Conservation (phyloP, 2,888 invertebrate genomes). For the Clanis bilineata region DNA sequence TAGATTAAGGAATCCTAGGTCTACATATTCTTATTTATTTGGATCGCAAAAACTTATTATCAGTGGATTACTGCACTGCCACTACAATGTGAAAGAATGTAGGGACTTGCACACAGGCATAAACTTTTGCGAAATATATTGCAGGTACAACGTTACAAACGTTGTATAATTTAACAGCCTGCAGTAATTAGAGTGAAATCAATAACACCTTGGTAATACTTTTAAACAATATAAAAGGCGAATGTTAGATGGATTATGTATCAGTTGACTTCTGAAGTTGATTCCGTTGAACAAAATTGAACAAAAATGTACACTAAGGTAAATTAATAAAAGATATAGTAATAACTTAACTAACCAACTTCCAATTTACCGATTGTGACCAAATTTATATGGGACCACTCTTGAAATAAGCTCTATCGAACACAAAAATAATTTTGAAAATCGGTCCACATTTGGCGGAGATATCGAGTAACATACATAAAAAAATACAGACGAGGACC, state of each 20-base stretch:
- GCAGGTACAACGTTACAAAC: slow-evolving; percentile 35
- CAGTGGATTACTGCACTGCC: not conserved
- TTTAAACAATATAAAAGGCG: slow-evolving; percentile 22
- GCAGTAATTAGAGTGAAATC: slow-evolving; percentile 19
- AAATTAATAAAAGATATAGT: not conserved
- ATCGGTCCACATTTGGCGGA: too few relatives aligned
- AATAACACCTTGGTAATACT: slow-evolving; percentile 13
- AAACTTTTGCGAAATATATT: slow-evolving; percentile 31
- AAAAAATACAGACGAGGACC: too few relatives aligned
- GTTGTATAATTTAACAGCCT: slow-evolving; percentile 14
- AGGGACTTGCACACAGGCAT: slow-evolving; percentile 32
- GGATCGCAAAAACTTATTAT: too few relatives aligned
- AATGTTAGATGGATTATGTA: slow-evolving; percentile 8
- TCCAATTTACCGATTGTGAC: too few relatives aligned
- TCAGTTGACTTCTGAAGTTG: not conserved
- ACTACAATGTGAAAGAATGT: not conserved
- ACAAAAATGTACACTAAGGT: not conserved
- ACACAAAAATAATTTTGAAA: too few relatives aligned
- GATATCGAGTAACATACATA: too few relatives aligned
- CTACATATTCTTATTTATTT: too few relatives aligned
- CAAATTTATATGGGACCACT: too few relatives aligned
- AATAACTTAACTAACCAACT: too few relatives aligned
- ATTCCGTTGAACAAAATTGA: not conserved
- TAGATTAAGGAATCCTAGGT: too few relatives aligned
- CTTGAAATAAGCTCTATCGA: too few relatives aligned